Percentiles rank a stretch among this genome's conserved stretches.
Conservation (phyloP, 2,888 invertebrate genomes). For the Onchidella celtica region DNA sequence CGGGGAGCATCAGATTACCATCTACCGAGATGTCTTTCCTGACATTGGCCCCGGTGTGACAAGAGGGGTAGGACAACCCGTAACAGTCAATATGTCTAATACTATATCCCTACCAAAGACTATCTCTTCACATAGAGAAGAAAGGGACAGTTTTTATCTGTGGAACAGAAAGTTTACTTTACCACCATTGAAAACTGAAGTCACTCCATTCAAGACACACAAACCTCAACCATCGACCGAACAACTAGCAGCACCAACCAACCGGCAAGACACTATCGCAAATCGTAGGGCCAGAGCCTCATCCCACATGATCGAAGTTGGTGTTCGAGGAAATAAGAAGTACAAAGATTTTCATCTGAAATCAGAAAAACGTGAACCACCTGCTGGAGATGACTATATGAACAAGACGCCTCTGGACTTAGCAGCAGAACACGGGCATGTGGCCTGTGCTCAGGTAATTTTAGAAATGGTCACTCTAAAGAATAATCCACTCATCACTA, state of each 20-base stretch:
- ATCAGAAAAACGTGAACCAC: too few relatives aligned
- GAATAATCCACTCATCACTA: background rate
- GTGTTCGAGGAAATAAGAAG: constrained; percentile 26
- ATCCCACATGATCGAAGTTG: background rate
- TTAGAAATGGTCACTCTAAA: constrained; percentile 25
- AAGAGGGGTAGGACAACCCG: background rate
- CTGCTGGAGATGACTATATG: background rate
- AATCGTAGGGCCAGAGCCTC: background rate
- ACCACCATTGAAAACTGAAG: too few relatives aligned
- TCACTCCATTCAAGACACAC: too few relatives aligned
- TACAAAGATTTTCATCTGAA: constrained; percentile 24
- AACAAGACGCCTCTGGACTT: constrained; percentile 38
- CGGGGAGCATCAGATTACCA: background rate
- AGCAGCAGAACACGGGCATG: constrained; percentile 36
- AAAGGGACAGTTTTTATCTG: too few relatives aligned
- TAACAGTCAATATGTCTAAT: background rate
- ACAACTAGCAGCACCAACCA: too few relatives aligned
- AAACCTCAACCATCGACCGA: too few relatives aligned
- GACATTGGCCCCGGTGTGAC: background rate
- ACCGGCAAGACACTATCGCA: background rate
- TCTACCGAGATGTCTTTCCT: constrained; percentile 14
- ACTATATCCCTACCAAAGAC: too few relatives aligned
- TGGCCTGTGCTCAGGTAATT: constrained; percentile 37
- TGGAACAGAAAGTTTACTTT: too few relatives aligned
- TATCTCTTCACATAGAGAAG: too few relatives aligned